Percentiles rank a stretch among this genome's conserved stretches.
Evolutionary conservation across 2,113 vertebrate species (phyloP).

Genomic region (Mobula hypostoma): DNA sequence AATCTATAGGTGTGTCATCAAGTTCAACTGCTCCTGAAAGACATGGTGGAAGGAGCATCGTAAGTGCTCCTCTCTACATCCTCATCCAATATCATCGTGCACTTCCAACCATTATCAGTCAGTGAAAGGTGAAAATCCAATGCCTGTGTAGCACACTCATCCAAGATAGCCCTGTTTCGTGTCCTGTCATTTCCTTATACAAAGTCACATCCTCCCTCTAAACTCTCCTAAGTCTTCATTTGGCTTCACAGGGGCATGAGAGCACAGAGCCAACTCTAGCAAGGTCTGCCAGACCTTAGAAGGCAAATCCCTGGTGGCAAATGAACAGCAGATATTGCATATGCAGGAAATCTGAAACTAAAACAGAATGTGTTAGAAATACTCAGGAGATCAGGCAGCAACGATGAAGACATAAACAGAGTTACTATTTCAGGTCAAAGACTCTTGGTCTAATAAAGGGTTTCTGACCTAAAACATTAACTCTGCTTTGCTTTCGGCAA

Average conservation of each 20-base stretch:
- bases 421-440: no score
- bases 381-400: no score
- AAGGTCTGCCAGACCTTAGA: background rate
- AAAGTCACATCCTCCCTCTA: background rate
- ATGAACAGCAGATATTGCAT: background rate
- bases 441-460: no score
- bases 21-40: background rate
- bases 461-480: no score
- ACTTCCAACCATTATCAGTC: background rate
- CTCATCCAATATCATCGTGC: background rate
- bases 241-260: background rate
- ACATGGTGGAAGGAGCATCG: background rate
- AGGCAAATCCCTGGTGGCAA: background rate
- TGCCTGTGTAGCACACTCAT: background rate
- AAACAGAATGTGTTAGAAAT: no score
- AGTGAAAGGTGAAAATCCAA: background rate
- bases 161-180: background rate
- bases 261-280: background rate
- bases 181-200: background rate
- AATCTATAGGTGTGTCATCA: background rate
- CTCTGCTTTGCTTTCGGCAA: no score
- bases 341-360: no score
- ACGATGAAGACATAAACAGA: no score
- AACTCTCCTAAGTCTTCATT: background rate
- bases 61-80: background rate